Conservation (phyloP, 2,113 vertebrate genomes). For the Lepisosteus oculatus region DNA sequence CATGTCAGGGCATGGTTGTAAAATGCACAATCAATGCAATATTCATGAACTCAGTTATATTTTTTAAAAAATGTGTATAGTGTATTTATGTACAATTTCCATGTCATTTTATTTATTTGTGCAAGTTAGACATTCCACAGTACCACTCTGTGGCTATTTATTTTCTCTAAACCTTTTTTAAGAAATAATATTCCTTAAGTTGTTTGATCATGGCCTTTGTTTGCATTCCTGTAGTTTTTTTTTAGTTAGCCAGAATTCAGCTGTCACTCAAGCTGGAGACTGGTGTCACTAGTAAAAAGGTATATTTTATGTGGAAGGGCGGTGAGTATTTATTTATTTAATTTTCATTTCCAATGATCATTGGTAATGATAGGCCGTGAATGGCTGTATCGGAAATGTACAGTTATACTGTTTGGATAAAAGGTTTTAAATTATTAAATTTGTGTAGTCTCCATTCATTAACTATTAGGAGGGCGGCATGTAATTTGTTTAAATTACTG, state of each 20-base stretch:
- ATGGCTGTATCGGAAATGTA: slow-evolving; percentile 60
- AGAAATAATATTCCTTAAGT: slow-evolving; percentile 49
- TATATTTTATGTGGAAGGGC: slow-evolving; percentile 82
- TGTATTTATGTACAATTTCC: slow-evolving; percentile 63
- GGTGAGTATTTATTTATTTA: slow-evolving; percentile 73
- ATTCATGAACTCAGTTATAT: slow-evolving; percentile 72
- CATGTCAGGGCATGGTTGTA: slow-evolving; percentile 72
- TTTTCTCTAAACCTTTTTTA: slow-evolving; percentile 86
- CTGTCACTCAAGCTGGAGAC: slow-evolving; percentile 56
- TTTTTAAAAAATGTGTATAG: slow-evolving; percentile 77
- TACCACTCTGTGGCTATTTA: slow-evolving; percentile 85
- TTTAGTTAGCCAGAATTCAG: slow-evolving; percentile 64
- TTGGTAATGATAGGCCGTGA: slow-evolving; percentile 35
- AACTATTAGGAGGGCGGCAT: slow-evolving; percentile 67
- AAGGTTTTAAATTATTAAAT: slow-evolving; percentile 75
- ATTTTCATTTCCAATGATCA: slow-evolving; percentile 35
- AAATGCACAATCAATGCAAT: slow-evolving; percentile 97
- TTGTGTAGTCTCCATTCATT: slow-evolving; percentile 77
- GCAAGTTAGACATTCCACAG: slow-evolving; percentile 75
- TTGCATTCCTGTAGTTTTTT: slow-evolving; percentile 69
- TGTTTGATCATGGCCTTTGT: slow-evolving; percentile 54
- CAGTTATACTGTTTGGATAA: slow-evolving; percentile 60
- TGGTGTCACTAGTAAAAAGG: slow-evolving; percentile 68
- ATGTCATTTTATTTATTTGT: slow-evolving; percentile 89
- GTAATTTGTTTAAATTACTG: slow-evolving; percentile 75